Conservation (phyloP, 35 echinoderm and acorn worm genomes). For the Nesometra sesokonis region DNA sequence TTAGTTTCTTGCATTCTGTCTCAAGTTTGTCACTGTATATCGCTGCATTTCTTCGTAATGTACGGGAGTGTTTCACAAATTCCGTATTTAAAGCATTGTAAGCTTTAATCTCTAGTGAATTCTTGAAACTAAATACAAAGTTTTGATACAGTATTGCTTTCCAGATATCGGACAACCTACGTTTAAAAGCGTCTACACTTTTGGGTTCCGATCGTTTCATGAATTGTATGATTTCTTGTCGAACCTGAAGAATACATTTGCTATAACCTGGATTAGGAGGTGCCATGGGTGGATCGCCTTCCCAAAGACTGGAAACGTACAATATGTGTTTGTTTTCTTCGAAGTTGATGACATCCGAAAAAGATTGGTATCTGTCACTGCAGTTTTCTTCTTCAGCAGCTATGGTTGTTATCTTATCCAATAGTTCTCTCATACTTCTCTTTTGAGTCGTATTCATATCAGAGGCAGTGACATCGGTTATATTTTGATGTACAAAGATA, state of each 20-base stretch:
- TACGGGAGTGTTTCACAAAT: neutral
- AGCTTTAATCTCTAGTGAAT: neutral
- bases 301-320: constrained; percentile 33
- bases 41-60: neutral
- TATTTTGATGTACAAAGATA: constrained; percentile 14
- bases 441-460: constrained; percentile 5
- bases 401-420: neutral
- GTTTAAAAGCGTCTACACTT: neutral
- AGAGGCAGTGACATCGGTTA: constrained; percentile 1
- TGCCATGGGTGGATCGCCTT: constrained; percentile 16
- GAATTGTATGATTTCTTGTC: neutral
- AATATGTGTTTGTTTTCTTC: constrained; percentile 11
- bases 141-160: constrained; percentile 17
- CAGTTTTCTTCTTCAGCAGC: constrained; percentile 14
- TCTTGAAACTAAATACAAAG: constrained; percentile 41
- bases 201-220: constrained; percentile 8
- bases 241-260: constrained; percentile 12
- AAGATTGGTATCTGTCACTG: constrained; percentile 9
- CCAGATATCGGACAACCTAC: constrained; percentile 23
- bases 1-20: neutral
- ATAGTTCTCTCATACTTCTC: neutral
- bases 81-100: neutral
- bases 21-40: neutral
- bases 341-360: constrained; percentile 29
- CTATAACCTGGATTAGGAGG: constrained; percentile 32